Evolutionary conservation across 2,113 vertebrate genomes (phyloP).

Genomic region (Egretta garzetta): DNA sequence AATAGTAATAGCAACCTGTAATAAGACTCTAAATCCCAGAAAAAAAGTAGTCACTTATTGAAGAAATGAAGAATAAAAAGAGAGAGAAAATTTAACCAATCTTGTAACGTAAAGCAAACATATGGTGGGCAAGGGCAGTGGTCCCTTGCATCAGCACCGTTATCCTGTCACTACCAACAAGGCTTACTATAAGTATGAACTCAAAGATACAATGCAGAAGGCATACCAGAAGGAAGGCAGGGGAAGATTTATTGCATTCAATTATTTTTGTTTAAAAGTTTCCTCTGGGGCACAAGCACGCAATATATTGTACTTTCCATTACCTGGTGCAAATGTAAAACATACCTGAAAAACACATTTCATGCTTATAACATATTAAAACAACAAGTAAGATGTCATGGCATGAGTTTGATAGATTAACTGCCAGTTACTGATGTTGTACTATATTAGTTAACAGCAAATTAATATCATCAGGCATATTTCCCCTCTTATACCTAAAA

Average conservation of each 20-base stretch:
- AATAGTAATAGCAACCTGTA: conserved; percentile 50
- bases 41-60: neutral
- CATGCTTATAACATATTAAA: conserved; percentile 77
- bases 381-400: conserved; percentile 77
- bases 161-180: conserved; percentile 28
- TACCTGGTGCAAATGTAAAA: conserved; percentile 82
- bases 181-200: neutral
- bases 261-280: conserved; percentile 81
- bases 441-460: conserved; percentile 79
- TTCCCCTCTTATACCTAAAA: conserved; percentile 69
- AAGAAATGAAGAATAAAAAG: neutral
- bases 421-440: conserved; percentile 76
- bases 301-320: conserved; percentile 84
- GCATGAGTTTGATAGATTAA: conserved; percentile 77
- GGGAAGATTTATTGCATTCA: conserved; percentile 79
- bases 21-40: conserved; percentile 21
- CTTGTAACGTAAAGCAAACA: neutral
- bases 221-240: conserved; percentile 24
- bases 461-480: conserved; percentile 79
- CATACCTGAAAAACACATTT: conserved; percentile 81
- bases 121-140: neutral
- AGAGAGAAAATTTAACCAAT: conserved; percentile 4
- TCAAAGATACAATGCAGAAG: conserved; percentile 59
- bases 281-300: conserved; percentile 76
- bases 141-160: neutral